phyloP scores from a whole-genome alignment of 2,888 invertebrate species.

The Fabriciana adippe region DNA sequence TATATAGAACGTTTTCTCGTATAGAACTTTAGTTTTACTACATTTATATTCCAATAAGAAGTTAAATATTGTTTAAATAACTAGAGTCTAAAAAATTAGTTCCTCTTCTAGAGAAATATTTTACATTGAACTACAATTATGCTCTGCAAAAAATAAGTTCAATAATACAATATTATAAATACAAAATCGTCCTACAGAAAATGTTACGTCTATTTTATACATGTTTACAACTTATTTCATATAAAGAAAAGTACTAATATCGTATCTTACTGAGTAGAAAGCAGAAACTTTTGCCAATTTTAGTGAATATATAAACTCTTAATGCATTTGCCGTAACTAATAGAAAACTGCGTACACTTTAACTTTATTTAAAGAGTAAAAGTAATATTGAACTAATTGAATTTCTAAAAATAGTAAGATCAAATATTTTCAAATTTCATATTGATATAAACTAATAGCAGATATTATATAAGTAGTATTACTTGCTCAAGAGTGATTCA shows the following conservation, averaged over 20 bases:
- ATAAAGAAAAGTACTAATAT: neutral
- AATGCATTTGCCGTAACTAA: neutral
- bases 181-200: neutral
- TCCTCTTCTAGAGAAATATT: no score
- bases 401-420: neutral
- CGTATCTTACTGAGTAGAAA: neutral
- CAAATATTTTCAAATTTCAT: no score
- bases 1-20: no score
- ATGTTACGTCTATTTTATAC: neutral
- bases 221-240: neutral
- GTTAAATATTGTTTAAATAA: no score
- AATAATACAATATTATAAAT: neutral
- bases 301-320: slow-evolving; percentile 1
- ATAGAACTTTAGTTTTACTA: no score
- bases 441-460: no score
- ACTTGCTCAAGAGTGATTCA: no score
- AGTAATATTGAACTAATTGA: neutral
- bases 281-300: slow-evolving; percentile 1
- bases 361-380: neutral
- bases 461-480: no score
- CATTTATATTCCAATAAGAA: no score
- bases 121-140: no score
- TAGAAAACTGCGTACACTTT: neutral
- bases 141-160: no score
- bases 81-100: no score